Percentiles rank a stretch among this genome's conserved stretches.
phyloP scores from a whole-genome alignment of 23 tunicate species.

The Pegea sp. region DNA sequence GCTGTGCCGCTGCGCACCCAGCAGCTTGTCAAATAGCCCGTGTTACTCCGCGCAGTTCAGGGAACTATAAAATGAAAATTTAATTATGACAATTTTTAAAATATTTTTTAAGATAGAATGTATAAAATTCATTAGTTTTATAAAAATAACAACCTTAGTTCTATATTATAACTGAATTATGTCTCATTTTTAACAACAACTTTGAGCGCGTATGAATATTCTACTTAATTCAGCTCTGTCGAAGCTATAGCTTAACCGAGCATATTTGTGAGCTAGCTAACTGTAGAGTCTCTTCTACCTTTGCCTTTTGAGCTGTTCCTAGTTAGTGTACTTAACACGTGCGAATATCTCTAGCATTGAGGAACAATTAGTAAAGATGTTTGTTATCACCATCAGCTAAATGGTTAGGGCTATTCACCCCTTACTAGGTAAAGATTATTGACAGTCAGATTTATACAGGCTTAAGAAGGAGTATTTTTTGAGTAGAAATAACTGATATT shows the following conservation, averaged over 20 bases:
- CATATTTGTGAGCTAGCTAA: slow-evolving; percentile 21
- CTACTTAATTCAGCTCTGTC: slow-evolving; percentile 18
- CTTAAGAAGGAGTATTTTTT: no score
- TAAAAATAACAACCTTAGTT: background rate
- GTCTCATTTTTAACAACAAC: background rate
- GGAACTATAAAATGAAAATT: background rate
- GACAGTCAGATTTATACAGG: no score
- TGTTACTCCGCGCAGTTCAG: slow-evolving; percentile 6
- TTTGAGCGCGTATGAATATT: slow-evolving; percentile 35
- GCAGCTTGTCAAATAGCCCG: slow-evolving; percentile 2
- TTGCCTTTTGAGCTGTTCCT: slow-evolving; percentile 56
- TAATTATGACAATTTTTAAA: background rate
- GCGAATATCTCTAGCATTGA: slow-evolving; percentile 53
- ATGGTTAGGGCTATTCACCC: no score
- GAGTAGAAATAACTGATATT: no score
- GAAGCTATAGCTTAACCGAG: slow-evolving; percentile 14
- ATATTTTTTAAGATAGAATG: slow-evolving; percentile 1
- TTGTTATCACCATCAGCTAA: slow-evolving; percentile 78
- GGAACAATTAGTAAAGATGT: slow-evolving; percentile 71
- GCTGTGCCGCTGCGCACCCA: slow-evolving; percentile 47
- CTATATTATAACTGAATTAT: background rate
- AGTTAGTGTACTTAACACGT: slow-evolving; percentile 63
- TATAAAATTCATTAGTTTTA: background rate
- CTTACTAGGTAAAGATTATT: no score
- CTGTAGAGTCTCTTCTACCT: slow-evolving; percentile 53